Conservation (phyloP, 2,113 vertebrate genomes). For the Acanthochromis polyacanthus region DNA sequence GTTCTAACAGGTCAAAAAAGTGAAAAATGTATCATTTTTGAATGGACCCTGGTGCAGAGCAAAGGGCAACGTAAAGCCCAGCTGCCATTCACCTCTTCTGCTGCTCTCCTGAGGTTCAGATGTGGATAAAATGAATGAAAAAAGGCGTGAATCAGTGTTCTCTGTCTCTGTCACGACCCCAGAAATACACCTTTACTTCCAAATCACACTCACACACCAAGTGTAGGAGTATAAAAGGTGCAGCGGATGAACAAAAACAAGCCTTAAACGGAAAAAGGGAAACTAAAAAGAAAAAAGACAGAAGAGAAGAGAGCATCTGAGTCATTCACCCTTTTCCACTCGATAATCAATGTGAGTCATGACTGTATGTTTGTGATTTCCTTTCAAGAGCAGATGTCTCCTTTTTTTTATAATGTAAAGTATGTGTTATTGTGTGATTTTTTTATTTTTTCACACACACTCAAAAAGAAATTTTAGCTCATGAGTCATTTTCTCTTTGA, state of each 20-base stretch:
- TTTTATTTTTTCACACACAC: conserved; percentile 3
- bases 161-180: conserved; percentile 15
- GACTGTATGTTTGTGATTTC: conserved; percentile 16
- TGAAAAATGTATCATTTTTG: too few relatives aligned
- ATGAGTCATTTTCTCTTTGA: conserved; percentile 52
- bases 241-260: conserved; percentile 11
- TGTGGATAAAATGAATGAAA: conserved; percentile 4
- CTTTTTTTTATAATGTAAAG: conserved; percentile 7
- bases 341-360: conserved; percentile 58
- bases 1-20: too few relatives aligned
- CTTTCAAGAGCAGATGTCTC: conserved; percentile 20
- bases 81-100: conserved; percentile 1
- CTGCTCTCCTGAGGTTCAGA: conserved; percentile 15
- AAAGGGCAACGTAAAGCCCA: neutral
- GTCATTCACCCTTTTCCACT: conserved; percentile 54
- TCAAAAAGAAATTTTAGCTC: neutral
- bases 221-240: conserved; percentile 25
- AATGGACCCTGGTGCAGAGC: neutral
- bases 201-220: neutral
- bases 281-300: neutral
- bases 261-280: too few relatives aligned
- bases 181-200: conserved; percentile 10
- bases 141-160: conserved; percentile 40
- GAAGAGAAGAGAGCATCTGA: conserved; percentile 31
- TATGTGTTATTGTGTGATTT: conserved; percentile 11